These are phyloP conservation scores for Amphiprion ocellaris DNA, from an alignment of 2,113 vertebrate species.

Conservation along the genomic window DNA sequence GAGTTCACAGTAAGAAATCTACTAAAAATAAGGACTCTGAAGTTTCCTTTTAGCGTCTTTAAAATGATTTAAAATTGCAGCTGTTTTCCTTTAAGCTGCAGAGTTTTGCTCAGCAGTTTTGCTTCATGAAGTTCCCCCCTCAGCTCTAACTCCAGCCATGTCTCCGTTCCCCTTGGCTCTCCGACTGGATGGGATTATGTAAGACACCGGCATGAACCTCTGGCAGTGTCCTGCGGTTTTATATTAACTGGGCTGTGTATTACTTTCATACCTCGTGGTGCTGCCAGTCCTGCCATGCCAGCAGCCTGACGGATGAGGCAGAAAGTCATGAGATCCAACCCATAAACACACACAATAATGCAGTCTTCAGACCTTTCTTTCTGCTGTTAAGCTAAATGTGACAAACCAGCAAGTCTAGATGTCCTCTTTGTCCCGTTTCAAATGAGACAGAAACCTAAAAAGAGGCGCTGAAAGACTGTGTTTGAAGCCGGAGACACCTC, in stretches of 20 bases:
- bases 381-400: not conserved
- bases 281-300: conserved; percentile 25
- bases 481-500: not conserved
- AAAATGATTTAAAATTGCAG: no score
- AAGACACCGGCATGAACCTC: conserved; percentile 42
- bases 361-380: not conserved
- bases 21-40: no score
- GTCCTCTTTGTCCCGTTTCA: not conserved
- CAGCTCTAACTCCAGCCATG: not conserved
- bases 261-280: conserved; percentile 66
- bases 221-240: conserved; percentile 43
- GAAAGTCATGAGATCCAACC: conserved; percentile 18
- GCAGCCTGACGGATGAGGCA: conserved; percentile 31
- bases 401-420: not conserved
- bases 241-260: conserved; percentile 67
- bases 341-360: conserved; percentile 2
- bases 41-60: no score
- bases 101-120: conserved; percentile 1
- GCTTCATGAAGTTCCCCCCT: not conserved
- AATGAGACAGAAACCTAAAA: not conserved
- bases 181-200: conserved; percentile 50
- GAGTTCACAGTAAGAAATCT: no score
- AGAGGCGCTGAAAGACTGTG: not conserved
- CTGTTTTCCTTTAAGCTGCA: no score
- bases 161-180: conserved; percentile 20